Evolutionary conservation across 1,140 invertebrate species (phyloP).

Genomic region (Drosophila kanapiae): DNA sequence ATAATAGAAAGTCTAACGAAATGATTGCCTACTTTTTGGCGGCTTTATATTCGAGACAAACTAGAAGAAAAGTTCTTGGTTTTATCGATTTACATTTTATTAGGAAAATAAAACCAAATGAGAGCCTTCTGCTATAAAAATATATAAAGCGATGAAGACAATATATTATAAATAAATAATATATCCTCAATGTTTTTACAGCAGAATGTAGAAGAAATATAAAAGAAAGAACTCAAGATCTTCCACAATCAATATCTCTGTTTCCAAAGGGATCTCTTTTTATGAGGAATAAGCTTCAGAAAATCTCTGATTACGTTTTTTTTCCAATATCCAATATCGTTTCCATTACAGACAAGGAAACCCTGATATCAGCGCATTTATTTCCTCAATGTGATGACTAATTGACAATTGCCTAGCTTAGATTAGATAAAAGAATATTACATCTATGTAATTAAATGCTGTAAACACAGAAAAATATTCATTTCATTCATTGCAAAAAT

Average conservation of each 20-base stretch:
- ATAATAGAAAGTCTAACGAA: background rate
- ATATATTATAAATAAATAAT: too few species aligned
- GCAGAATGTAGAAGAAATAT: background rate
- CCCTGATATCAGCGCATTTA: background rate
- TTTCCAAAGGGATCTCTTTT: background rate
- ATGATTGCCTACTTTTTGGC: constrained; percentile 7
- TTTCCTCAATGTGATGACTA: constrained; percentile 10
- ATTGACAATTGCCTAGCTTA: constrained; percentile 1
- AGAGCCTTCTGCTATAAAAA: accelerated
- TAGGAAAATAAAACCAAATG: background rate
- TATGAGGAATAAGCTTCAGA: background rate
- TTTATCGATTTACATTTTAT: background rate
- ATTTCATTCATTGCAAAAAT: background rate
- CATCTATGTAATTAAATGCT: background rate
- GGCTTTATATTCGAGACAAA: too few species aligned
- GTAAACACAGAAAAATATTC: background rate
- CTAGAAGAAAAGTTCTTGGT: too few species aligned
- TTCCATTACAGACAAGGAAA: background rate
- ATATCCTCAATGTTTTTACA: background rate
- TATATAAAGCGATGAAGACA: too few species aligned
- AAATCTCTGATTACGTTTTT: background rate
- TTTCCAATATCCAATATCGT: background rate
- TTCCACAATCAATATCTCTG: background rate
- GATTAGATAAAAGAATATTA: constrained; percentile 3
- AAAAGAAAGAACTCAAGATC: accelerated